Percentiles rank a stretch among this genome's conserved stretches.
Conservation (phyloP, 1,140 invertebrate species). For the Drosophila kurseongensis region DNA sequence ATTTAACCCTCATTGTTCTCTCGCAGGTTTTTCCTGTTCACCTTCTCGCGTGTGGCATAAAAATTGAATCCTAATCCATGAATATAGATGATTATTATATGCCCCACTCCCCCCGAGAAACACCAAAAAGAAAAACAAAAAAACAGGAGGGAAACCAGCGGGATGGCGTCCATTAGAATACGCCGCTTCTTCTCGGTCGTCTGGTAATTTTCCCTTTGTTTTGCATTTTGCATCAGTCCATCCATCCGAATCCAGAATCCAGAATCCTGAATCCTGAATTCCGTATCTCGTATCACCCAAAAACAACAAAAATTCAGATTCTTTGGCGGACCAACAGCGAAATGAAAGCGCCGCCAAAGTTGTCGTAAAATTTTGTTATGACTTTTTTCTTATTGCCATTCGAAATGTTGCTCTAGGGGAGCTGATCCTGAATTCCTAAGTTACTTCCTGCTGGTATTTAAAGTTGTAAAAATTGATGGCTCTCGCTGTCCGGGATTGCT, state of each 20-base stretch:
- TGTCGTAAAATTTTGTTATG: conserved; percentile 83
- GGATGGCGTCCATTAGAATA: conserved; percentile 77
- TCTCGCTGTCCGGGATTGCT: conserved; percentile 3
- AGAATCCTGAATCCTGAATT: conserved; percentile 5
- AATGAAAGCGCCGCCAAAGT: conserved; percentile 77
- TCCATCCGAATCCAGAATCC: conserved; percentile 7
- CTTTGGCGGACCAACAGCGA: conserved; percentile 20
- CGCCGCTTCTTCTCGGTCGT: conserved; percentile 22
- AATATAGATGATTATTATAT: conserved; percentile 85
- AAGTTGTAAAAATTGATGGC: conserved; percentile 80
- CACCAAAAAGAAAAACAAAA: background rate
- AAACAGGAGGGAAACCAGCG: conserved; percentile 47
- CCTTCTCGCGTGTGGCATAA: conserved; percentile 71
- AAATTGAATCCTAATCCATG: conserved; percentile 85
- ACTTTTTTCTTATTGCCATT: conserved; percentile 81
- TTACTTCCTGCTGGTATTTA: conserved; percentile 79
- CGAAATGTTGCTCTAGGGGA: conserved; percentile 56
- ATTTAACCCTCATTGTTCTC: conserved; percentile 77
- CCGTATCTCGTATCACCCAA: background rate
- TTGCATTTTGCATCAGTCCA: conserved; percentile 68
- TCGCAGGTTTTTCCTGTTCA: conserved; percentile 27
- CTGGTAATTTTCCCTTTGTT: conserved; percentile 75
- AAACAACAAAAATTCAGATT: background rate
- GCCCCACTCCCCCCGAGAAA: conserved; percentile 13
- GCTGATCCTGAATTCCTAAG: conserved; percentile 50